Base-by-base conservation (phyloP, 2,113 vertebrate genomes). In the Ictalurus punctatus region DNA sequence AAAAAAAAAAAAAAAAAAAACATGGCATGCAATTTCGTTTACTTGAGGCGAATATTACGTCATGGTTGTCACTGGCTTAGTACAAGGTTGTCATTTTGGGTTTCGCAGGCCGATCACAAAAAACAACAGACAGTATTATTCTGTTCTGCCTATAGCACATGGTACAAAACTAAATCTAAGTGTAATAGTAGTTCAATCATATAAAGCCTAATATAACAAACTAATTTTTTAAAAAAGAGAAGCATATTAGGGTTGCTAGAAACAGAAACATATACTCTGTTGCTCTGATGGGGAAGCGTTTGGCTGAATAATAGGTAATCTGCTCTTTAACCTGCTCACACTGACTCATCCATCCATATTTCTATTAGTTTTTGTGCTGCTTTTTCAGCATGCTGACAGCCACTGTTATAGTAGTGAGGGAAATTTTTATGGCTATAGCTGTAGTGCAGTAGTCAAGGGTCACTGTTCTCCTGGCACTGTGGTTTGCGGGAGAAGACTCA, bases 331-430 rank as follows among this genome's bases (percentile, higher is more conserved):
- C 79, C 16, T 61, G 59, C 81, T 86, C 17, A 61, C 67, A 65
- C 37, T 91, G 84, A 85, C 27, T 84, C 74, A 67, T 87, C 34
- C 37, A 89, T 87, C 73, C 85, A 71, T 80, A 69, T 79, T 80
- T 37, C 37, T 71, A 80, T 90, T 84, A 80, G 85, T 89, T 89
- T 87, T 89, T 71, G 69, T 21, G n/a, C 13, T 59, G 58, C 27
- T 34, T 87, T 81, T 83, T 84, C 44, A 86, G 52, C 34, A 14
- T 4, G 6, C 34, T 91, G 88, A 87, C 81, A 89, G 74, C 54
- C 16, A 54, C 30, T 90, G 86, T 58, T 58, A 58, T 19, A 58
- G 56, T 16, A 58, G 56, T 17, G 4, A 58, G 56, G 86, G 87
- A 87, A 25, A 40, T 79, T 87, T 88, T 89, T 89, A 89, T 87